Conservation (phyloP, 2,797 vertebrate species). For the Eremophila alpestris region DNA sequence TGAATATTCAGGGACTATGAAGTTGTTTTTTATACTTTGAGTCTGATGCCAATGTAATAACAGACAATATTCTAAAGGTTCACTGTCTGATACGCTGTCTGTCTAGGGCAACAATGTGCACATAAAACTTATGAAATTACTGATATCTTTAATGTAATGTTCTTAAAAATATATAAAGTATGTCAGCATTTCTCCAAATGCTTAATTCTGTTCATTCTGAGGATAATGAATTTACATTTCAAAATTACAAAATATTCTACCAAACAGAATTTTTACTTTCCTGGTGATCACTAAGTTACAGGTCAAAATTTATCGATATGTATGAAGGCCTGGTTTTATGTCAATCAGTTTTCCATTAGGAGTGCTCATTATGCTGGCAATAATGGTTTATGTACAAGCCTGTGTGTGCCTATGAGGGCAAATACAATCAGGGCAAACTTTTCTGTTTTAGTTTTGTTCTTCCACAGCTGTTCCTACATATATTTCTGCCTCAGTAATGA, state of each 20-base stretch:
- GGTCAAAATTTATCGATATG: neutral
- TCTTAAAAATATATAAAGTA: neutral
- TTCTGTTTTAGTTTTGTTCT: conserved; percentile 1
- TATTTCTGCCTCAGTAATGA: neutral
- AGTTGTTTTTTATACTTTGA: neutral
- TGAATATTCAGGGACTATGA: neutral
- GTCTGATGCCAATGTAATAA: neutral
- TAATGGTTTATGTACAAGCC: neutral
- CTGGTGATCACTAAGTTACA: neutral
- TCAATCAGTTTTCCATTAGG: neutral
- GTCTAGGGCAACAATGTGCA: neutral
- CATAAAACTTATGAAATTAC: neutral
- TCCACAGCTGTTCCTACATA: conserved; percentile 20
- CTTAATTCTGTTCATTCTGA: neutral
- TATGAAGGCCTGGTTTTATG: neutral
- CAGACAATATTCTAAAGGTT: neutral
- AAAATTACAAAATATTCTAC: neutral
- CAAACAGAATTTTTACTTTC: neutral
- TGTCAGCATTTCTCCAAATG: neutral
- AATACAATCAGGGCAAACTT: neutral
- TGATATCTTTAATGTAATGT: neutral
- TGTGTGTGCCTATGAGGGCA: neutral
- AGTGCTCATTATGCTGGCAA: neutral
- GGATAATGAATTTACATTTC: neutral
- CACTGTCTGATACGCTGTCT: neutral